phyloP scores from a whole-genome alignment of 2,113 vertebrate genomes.

The Chaenogobius annularis region DNA sequence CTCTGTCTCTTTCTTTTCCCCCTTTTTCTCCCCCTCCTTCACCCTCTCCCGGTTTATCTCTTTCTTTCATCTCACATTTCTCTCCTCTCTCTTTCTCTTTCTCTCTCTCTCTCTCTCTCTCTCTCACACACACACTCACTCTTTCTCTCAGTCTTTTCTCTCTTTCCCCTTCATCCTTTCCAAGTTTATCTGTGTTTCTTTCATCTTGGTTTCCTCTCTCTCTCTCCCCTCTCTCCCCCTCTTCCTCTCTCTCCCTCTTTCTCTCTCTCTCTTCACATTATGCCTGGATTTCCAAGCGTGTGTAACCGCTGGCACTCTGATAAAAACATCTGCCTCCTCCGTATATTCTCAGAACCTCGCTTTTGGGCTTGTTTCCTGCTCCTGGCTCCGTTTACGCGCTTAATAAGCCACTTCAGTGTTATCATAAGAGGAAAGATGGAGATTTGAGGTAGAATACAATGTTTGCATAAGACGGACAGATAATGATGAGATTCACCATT shows the following conservation, averaged over 20 bases:
- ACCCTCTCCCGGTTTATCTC: not conserved
- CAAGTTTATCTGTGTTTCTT: not conserved
- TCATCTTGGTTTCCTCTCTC: constrained; percentile 11
- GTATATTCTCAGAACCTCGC: constrained; percentile 48
- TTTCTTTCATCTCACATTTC: not conserved
- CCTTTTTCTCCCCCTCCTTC: not conserved
- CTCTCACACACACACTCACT: not conserved
- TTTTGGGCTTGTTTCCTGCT: constrained; percentile 53
- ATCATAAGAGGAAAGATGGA: constrained; percentile 14
- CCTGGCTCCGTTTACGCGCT: constrained; percentile 41
- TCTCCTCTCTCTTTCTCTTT: not conserved
- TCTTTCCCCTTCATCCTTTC: not conserved
- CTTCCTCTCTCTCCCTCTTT: not conserved
- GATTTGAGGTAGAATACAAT: constrained; percentile 17
- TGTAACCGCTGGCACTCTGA: constrained; percentile 52
- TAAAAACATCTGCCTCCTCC: constrained; percentile 57
- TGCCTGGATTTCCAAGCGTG: constrained; percentile 33
- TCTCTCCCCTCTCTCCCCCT: not conserved
- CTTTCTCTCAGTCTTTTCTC: not conserved
- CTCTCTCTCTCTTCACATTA: constrained; percentile 20
- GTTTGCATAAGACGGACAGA: not conserved
- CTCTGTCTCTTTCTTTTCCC: too few species aligned
- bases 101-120: not conserved
- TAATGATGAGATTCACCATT: too few species aligned
- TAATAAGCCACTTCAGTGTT: constrained; percentile 39